Percentiles rank a stretch among this genome's conserved stretches.
phyloP scores from a whole-genome alignment of 2,888 invertebrate species.

The Cephus rjabovi region DNA sequence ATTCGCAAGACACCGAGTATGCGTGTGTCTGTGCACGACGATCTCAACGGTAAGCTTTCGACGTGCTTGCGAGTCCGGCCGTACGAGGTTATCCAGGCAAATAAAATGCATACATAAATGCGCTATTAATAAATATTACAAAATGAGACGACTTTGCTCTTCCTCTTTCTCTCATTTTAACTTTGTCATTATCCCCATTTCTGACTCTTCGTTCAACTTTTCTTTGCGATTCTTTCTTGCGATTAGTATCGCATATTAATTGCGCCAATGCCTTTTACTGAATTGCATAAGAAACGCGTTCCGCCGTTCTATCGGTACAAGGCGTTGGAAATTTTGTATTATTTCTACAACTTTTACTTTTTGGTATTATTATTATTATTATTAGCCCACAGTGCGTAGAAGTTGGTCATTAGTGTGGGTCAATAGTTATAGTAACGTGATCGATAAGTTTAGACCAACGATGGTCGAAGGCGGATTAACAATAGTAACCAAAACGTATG shows the following conservation, averaged over 20 bases:
- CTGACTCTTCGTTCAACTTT: neutral
- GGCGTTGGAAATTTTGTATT: neutral
- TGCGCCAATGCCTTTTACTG: neutral
- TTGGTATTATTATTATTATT: neutral
- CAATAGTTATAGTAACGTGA: neutral
- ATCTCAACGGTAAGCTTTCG: neutral
- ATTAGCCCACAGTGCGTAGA: neutral
- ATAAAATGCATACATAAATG: constrained; percentile 59
- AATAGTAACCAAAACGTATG: neutral
- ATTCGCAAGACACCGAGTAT: neutral
- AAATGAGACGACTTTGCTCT: constrained; percentile 20
- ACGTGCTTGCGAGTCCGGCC: constrained; percentile 18
- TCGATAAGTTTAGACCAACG: neutral
- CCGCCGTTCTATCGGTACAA: neutral
- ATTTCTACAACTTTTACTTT: neutral
- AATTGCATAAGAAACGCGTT: neutral
- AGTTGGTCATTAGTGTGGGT: neutral
- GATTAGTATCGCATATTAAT: neutral
- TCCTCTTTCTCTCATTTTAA: constrained; percentile 13
- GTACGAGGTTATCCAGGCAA: constrained; percentile 38
- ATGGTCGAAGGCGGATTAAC: neutral
- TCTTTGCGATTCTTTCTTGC: neutral
- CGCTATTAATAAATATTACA: constrained; percentile 54
- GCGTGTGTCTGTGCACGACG: neutral
- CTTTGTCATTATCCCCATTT: neutral